Percentiles rank a stretch among this genome's conserved stretches.
These are phyloP conservation scores for Corythaixoides concolor DNA, from an alignment of 2,113 vertebrate species.

Conservation along the genomic window DNA sequence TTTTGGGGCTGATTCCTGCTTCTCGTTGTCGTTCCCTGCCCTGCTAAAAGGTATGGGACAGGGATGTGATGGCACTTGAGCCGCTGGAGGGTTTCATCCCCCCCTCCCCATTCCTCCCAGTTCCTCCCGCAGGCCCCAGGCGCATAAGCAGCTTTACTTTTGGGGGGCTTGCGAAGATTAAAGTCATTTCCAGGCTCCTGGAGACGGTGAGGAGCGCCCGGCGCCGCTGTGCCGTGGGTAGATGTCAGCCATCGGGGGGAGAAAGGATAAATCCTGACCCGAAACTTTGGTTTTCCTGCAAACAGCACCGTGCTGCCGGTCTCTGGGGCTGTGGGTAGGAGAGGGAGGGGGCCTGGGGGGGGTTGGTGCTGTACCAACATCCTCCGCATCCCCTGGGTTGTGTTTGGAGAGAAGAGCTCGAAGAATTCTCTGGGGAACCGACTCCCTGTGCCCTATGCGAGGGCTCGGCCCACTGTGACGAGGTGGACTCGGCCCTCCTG, in stretches of 20 bases:
- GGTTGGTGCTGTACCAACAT: rapidly evolving
- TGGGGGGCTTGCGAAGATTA: constrained; percentile 48
- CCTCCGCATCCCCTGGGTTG: rapidly evolving
- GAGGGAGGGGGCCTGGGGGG: not conserved
- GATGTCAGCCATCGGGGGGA: not conserved
- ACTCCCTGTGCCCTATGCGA: no score
- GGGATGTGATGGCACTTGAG: not conserved
- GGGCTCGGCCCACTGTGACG: rapidly evolving
- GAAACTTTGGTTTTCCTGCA: not conserved
- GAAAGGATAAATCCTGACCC: not conserved
- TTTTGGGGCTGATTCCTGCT: not conserved
- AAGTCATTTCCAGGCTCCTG: constrained; percentile 56
- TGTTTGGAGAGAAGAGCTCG: not conserved
- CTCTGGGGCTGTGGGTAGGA: not conserved
- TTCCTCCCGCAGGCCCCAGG: not conserved
- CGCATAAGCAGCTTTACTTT: constrained; percentile 48
- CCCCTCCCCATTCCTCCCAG: not conserved
- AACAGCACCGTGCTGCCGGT: rapidly evolving
- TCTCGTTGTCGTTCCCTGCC: not conserved
- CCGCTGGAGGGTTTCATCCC: rapidly evolving
- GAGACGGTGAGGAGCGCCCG: no score
- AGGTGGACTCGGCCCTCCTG: not conserved
- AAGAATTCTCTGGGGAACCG: not conserved
- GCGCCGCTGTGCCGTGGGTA: no score
- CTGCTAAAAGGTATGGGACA: not conserved